Base-by-base conservation (phyloP, 1,140 invertebrate genomes). In the Euura saliciscinereae region DNA sequence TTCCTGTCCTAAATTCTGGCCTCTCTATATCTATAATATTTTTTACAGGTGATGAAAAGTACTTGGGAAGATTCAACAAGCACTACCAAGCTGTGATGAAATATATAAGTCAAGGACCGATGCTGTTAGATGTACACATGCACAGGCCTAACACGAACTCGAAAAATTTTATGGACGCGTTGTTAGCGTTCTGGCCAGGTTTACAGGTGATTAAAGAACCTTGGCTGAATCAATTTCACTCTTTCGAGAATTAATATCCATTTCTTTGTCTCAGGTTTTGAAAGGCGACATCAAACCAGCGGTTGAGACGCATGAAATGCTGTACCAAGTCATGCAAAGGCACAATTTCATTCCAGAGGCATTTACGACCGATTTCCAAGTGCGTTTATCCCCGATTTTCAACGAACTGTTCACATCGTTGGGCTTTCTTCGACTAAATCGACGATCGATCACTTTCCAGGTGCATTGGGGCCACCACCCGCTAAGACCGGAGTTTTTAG, bases 41-140 rank as follows among this genome's bases (percentile, higher is more conserved):
- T 71, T 43, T 43, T 69, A 67, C 28, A 86, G 97, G 87, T 83
- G 98, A 92, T 90, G 97, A 92, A 82, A 94, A 94, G 76, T 99
- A 99, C 88, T 88, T 99, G 73, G 92, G 94, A 43, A 89, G 97
- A 72, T 99, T 99, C 85, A 98, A 98, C 84, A 93, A 94, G 82
- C 98, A 99, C 88, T 99, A 99, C 88, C 93, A 94, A 78, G 97
- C 97, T n/a, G 92, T 99, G 65, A 99, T 99, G 97, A 98, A 98
- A 83, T 99, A 99, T 83, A 93, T 99, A 46, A 96, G 93, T 84
- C 95, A 98, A 84, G 97, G 97, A 8, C 97, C 97, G 4, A 92
- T 99, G 89, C 89, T 99, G 78, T 85, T 99, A 59, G 98, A 99
- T 85, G 98, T 99, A n/a, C 96, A 99, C 78, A 99, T 99, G 98